These are phyloP conservation scores for Melanotus villosus DNA, from an alignment of 2,888 invertebrate genomes.

Conservation along the genomic window DNA sequence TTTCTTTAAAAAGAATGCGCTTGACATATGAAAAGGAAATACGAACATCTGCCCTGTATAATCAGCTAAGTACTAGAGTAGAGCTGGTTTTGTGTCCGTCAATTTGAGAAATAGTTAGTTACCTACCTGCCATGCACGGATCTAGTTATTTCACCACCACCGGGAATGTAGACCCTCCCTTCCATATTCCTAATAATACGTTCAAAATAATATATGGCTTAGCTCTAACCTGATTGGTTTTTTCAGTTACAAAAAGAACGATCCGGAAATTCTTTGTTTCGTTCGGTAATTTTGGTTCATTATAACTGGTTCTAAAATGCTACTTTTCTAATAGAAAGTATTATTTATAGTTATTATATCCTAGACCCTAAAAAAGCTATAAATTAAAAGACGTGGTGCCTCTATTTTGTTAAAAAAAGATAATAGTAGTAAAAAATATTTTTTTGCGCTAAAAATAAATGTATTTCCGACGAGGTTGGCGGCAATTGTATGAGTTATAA, in stretches of 20 bases:
- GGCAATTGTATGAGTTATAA: conserved; percentile 67
- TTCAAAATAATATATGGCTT: conserved; percentile 43
- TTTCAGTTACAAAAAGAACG: conserved; percentile 32
- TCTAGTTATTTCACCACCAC: conserved; percentile 39
- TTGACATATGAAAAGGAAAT: conserved; percentile 28
- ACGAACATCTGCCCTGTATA: conserved; percentile 38
- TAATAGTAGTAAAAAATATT: conserved; percentile 44
- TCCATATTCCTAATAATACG: conserved; percentile 48
- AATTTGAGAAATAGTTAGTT: conserved; percentile 37
- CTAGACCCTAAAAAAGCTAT: conserved; percentile 32
- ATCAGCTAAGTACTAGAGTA: conserved; percentile 22
- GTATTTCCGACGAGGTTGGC: conserved; percentile 65
- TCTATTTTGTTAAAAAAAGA: conserved; percentile 42
- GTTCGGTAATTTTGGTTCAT: conserved; percentile 36
- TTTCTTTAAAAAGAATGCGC: conserved; percentile 15
- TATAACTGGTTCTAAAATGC: conserved; percentile 26
- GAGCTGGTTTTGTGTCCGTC: conserved; percentile 29
- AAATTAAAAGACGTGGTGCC: conserved; percentile 39
- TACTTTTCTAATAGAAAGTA: conserved; percentile 31
- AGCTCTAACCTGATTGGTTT: conserved; percentile 48
- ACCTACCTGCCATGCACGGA: conserved; percentile 40
- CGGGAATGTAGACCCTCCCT: conserved; percentile 37
- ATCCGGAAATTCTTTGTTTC: conserved; percentile 42
- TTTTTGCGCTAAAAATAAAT: conserved; percentile 60
- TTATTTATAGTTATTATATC: conserved; percentile 37